A percentile compares a stretch with the other conserved stretches of the same genome.
phyloP scores from a whole-genome alignment of 2,797 vertebrate genomes.

The Limosa lapponica region DNA sequence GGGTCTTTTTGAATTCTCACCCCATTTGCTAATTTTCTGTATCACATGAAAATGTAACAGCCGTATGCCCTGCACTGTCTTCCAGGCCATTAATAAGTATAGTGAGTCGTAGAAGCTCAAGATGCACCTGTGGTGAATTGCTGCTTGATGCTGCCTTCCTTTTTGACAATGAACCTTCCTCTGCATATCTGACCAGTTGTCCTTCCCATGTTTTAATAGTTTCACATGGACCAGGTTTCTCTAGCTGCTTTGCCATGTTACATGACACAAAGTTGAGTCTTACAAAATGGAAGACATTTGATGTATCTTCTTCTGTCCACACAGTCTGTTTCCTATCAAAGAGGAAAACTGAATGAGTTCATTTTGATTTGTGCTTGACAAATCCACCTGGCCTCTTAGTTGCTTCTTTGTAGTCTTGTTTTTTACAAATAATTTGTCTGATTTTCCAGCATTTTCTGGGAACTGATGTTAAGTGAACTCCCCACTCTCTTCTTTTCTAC shows the following conservation, averaged over 20 bases:
- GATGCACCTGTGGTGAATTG: background rate
- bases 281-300: background rate
- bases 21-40: background rate
- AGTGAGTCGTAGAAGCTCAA: background rate
- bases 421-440: background rate
- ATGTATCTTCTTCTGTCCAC: background rate
- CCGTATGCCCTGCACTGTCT: background rate
- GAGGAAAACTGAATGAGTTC: background rate
- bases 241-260: background rate
- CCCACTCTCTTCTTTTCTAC: background rate
- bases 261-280: background rate
- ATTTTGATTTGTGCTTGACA: background rate
- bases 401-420: background rate
- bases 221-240: background rate
- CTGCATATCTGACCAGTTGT: background rate
- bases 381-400: background rate
- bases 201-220: background rate
- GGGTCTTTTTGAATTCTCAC: background rate
- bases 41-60: background rate
- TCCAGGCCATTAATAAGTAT: background rate
- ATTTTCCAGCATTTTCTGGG: background rate
- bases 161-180: background rate
- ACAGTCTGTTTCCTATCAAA: background rate
- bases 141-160: background rate
- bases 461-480: background rate